Conservation (phyloP, 2,797 vertebrate genomes). For the Sebastes vulpes region DNA sequence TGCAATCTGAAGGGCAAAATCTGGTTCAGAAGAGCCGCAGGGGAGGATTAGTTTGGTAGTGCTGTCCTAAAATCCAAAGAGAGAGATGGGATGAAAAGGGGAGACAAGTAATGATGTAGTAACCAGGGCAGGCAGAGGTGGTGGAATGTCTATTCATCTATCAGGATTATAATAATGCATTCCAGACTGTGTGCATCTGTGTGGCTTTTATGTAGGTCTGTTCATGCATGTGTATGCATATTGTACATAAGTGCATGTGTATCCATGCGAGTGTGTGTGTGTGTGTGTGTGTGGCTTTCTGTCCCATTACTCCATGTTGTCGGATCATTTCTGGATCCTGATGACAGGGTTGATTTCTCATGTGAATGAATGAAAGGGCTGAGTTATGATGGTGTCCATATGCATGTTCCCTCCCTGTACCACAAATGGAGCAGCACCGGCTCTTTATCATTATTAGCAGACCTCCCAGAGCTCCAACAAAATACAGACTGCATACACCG, state of each 20-base stretch:
- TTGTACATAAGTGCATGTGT: slow-evolving; percentile 16
- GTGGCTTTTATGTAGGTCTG: slow-evolving; percentile 21
- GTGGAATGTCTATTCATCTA: slow-evolving; percentile 64
- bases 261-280: neutral
- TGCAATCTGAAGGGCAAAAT: neutral
- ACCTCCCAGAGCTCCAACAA: slow-evolving; percentile 46
- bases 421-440: slow-evolving; percentile 63
- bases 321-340: slow-evolving; percentile 64
- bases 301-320: slow-evolving; percentile 66
- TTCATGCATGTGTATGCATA: slow-evolving; percentile 37
- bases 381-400: slow-evolving; percentile 67
- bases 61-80: slow-evolving; percentile 15
- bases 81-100: slow-evolving; percentile 35
- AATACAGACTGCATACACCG: slow-evolving; percentile 43
- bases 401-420: slow-evolving; percentile 56
- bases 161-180: slow-evolving; percentile 71
- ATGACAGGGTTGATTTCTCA: slow-evolving; percentile 77
- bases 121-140: slow-evolving; percentile 36
- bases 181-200: slow-evolving; percentile 45
- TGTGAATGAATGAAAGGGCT: slow-evolving; percentile 64
- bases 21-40: slow-evolving; percentile 26
- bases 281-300: slow-evolving; percentile 2
- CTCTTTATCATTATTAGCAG: slow-evolving; percentile 78
- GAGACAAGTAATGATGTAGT: slow-evolving; percentile 49
- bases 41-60: slow-evolving; percentile 6